Base-by-base conservation (phyloP, 1,140 invertebrate genomes). In the Homarus americanus region DNA sequence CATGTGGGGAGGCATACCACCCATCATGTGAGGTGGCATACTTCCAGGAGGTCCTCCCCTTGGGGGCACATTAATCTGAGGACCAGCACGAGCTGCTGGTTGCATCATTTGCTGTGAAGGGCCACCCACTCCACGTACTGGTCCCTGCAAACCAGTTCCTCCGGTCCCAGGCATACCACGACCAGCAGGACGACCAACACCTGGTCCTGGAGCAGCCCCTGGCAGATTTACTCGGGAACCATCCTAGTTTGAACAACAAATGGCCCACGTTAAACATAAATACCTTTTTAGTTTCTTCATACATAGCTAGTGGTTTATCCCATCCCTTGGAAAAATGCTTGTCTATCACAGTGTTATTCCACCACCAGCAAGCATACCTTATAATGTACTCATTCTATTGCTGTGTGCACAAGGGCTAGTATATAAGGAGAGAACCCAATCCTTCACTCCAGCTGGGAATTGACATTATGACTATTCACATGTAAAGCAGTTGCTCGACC, bases 31-130 rank as follows among this genome's bases (percentile, higher is more conserved):
- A 28, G 87, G 87, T 0, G 91, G 91, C 72, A 88, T 87, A 40
- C 63, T 36, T n/a, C 87, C 92, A 49, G 89, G 83, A 40, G 90
- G 82, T 5, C 92, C 83, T 66, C 92, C 83, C 49, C 86, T 73
- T 15, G 84, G 84, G n/a, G 91, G 91, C 78, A 92, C 87, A 36
- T 90, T 90, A 7, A 90, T 69, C 88, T 90, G 88, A 32, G 88
- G 88, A 4, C 88, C 88, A 32, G 84, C 91, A 66, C 90, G 82
- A 12, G 87, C 90, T 15, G 89, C 82, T 36, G 91, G 92, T 78
- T 82, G 80, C 92, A 92, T 92, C 84, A 92, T 91, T 40, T 92
- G 92, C 34, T 87, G 84, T 2, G 92, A 92, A 24, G 92, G 91
- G 1, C 90, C 91, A 28, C 92, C 92, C 5, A 92, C 92, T n/a